These are phyloP conservation scores for Cebidichthys violaceus DNA, from an alignment of 2,113 vertebrate genomes.

Conservation along the genomic window DNA sequence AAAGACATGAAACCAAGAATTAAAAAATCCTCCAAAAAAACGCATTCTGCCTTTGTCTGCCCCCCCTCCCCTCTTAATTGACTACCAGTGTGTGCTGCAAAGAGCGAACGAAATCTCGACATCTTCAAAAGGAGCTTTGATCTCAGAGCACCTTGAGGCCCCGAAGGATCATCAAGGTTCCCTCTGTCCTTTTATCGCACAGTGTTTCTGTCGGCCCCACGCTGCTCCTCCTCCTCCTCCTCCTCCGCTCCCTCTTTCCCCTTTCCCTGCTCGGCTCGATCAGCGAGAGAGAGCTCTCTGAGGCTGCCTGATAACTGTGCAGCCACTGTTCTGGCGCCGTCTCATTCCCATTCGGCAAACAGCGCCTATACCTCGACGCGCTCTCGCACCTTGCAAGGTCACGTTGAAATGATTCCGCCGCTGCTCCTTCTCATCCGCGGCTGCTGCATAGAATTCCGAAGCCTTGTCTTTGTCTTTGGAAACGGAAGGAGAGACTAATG, in stretches of 20 bases:
- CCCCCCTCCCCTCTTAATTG: slow-evolving; percentile 48
- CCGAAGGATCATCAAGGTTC: slow-evolving; percentile 73
- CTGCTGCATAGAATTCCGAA: slow-evolving; percentile 40
- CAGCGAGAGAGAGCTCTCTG: slow-evolving; percentile 39
- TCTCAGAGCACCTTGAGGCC: slow-evolving; percentile 66
- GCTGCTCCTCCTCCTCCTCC: slow-evolving; percentile 11
- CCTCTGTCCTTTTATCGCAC: slow-evolving; percentile 58
- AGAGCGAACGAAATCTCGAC: slow-evolving; percentile 57
- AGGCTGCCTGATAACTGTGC: slow-evolving; percentile 61
- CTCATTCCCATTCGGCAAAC: slow-evolving; percentile 71
- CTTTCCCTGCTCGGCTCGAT: slow-evolving; percentile 40
- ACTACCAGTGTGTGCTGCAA: slow-evolving; percentile 13
- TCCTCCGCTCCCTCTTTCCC: slow-evolving; percentile 18
- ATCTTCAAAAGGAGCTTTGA: slow-evolving; percentile 67
- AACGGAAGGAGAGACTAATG: slow-evolving; percentile 44
- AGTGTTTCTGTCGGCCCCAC: slow-evolving; percentile 42
- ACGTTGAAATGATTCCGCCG: slow-evolving; percentile 54
- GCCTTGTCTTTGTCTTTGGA: slow-evolving; percentile 60
- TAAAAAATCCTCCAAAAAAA: slow-evolving; percentile 41
- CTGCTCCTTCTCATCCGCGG: slow-evolving; percentile 18
- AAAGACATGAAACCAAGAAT: slow-evolving; percentile 30
- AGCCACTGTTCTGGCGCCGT: slow-evolving; percentile 39
- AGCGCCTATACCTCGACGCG: slow-evolving; percentile 49
- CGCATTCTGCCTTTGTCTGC: slow-evolving; percentile 32
- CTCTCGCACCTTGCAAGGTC: slow-evolving; percentile 71